Percentiles rank a stretch among this genome's conserved stretches.
phyloP scores from a whole-genome alignment of 2,113 vertebrate genomes.

The Ornithorhynchus anatinus region DNA sequence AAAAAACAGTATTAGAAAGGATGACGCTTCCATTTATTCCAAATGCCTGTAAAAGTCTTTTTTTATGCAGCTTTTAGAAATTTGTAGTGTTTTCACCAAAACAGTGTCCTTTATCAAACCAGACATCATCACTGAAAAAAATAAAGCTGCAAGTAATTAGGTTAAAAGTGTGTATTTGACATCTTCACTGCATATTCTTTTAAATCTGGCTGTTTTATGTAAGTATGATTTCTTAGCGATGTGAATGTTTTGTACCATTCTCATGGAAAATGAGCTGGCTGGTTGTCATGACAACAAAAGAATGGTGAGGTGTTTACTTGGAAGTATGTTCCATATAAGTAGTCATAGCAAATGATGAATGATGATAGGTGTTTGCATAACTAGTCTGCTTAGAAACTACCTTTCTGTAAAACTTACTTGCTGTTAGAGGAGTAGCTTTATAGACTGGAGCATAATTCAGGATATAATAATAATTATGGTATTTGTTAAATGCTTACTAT shows the following conservation, averaged over 20 bases:
- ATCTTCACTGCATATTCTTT: background rate
- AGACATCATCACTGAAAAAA: background rate
- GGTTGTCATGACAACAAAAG: constrained; percentile 80
- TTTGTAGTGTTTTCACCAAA: background rate
- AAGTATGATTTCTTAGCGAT: background rate
- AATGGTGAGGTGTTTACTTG: constrained; percentile 57
- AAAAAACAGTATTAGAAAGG: too few species aligned
- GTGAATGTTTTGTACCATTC: constrained; percentile 53
- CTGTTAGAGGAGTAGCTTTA: constrained; percentile 41
- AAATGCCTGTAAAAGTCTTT: too few species aligned
- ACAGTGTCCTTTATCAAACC: background rate
- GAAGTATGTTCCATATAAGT: constrained; percentile 41
- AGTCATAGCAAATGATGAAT: background rate
- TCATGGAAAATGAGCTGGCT: constrained; percentile 53
- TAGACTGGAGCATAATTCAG: too few species aligned
- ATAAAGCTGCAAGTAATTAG: background rate
- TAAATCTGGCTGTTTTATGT: constrained; percentile 22
- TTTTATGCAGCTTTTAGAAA: too few species aligned
- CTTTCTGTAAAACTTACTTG: constrained; percentile 11
- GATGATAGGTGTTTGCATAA: constrained; percentile 27
- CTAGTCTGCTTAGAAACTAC: constrained; percentile 3
- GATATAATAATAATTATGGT: too few species aligned
- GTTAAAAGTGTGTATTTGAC: too few species aligned
- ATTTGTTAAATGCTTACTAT: too few species aligned
- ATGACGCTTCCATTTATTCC: too few species aligned